Evolutionary conservation across 1,140 invertebrate species (phyloP).

Genomic region (Papilio helenus): DNA sequence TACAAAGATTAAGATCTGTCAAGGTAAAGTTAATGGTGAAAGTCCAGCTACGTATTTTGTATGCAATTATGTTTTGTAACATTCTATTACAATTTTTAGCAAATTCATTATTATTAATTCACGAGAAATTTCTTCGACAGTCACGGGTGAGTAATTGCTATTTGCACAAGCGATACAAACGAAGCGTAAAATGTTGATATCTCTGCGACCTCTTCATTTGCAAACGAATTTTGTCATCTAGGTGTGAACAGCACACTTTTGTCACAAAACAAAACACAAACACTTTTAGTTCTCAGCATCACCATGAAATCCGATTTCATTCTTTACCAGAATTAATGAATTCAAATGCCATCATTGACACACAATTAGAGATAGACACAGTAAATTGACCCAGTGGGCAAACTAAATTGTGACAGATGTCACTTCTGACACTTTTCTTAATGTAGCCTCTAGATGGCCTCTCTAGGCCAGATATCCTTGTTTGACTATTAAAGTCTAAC

Average conservation of each 20-base stretch:
- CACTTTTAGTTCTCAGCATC: background rate
- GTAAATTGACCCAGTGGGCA: no score
- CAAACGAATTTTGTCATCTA: background rate
- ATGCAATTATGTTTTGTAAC: background rate
- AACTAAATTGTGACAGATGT: no score
- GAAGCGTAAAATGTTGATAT: slow-evolving; percentile 11
- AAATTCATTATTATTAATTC: background rate
- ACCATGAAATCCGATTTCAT: background rate
- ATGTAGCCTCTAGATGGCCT: no score
- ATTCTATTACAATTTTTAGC: background rate
- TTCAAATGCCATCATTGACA: background rate
- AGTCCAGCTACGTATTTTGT: background rate
- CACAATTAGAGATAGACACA: no score
- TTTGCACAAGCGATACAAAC: background rate
- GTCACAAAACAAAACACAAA: background rate
- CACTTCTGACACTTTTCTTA: no score
- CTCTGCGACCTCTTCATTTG: background rate
- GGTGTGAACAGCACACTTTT: background rate
- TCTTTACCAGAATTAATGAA: background rate
- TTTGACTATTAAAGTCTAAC: no score
- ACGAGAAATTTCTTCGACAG: slow-evolving; percentile 3
- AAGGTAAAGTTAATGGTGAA: background rate
- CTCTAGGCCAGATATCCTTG: no score
- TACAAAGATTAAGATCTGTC: background rate
- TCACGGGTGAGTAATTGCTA: background rate